phyloP scores from a whole-genome alignment of 2,888 invertebrate species.

The Drosophila histrio region DNA sequence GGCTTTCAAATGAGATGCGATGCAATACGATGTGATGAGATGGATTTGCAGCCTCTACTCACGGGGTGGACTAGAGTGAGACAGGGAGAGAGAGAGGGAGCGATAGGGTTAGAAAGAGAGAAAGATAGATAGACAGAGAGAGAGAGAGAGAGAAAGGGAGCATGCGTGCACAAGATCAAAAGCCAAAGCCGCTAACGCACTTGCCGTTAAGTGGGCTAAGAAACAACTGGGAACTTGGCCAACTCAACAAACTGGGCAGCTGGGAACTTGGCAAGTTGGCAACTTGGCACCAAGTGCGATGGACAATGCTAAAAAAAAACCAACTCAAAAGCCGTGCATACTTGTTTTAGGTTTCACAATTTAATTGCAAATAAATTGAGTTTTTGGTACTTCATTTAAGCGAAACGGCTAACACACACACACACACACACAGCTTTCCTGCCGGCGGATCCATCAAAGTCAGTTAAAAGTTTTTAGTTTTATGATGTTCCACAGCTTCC shows the following conservation, averaged over 20 bases:
- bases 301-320: constrained; percentile 44
- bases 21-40: constrained; percentile 37
- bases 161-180: constrained; percentile 64
- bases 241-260: constrained; percentile 34
- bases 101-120: background rate
- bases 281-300: constrained; percentile 35
- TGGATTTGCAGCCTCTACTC: constrained; percentile 12
- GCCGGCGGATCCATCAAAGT: constrained; percentile 74
- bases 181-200: constrained; percentile 67
- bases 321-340: constrained; percentile 36
- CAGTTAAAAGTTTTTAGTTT: constrained; percentile 48
- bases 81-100: background rate
- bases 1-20: constrained; percentile 69
- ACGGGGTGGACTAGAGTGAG: background rate
- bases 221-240: constrained; percentile 8
- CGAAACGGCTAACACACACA: constrained; percentile 70
- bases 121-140: background rate
- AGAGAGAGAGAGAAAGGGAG: constrained; percentile 31
- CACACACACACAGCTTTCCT: constrained; percentile 17
- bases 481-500: constrained; percentile 20
- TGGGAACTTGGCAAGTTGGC: constrained; percentile 18
- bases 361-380: constrained; percentile 84
- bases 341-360: constrained; percentile 63
- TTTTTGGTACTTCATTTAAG: constrained; percentile 83
- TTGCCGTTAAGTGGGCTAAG: constrained; percentile 53